A percentile compares a stretch with the other conserved stretches of the same genome.
Evolutionary conservation across 2,888 invertebrate genomes (phyloP).

Genomic region (Cyrtodaria siliqua): DNA sequence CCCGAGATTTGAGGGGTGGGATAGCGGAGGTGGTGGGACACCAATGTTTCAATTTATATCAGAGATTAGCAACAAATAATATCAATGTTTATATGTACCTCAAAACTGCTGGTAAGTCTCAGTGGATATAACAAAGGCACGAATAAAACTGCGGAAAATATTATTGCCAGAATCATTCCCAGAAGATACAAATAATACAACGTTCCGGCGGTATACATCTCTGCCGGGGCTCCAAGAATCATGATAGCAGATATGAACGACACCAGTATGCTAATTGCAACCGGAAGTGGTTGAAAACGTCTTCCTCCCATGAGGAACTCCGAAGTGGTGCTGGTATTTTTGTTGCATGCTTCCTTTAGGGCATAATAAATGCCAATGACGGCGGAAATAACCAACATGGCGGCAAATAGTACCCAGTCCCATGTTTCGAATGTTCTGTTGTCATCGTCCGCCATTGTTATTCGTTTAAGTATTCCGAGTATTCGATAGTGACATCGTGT

Average conservation of each 20-base stretch:
- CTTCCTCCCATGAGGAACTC: slow-evolving; percentile 79
- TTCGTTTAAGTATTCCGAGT: no score
- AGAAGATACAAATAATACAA: slow-evolving; percentile 67
- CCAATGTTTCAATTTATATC: no score
- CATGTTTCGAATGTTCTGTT: slow-evolving; percentile 58
- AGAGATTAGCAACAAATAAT: no score
- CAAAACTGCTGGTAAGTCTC: slow-evolving; percentile 70
- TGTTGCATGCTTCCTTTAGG: slow-evolving; percentile 40
- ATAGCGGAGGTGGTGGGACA: no score
- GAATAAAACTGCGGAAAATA: slow-evolving; percentile 64
- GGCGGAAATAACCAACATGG: slow-evolving; percentile 72
- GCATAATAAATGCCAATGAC: slow-evolving; percentile 77
- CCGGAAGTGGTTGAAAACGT: slow-evolving; percentile 75
- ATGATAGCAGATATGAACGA: slow-evolving; percentile 83
- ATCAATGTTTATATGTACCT: no score
- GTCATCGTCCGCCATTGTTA: slow-evolving; percentile 21
- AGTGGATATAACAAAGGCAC: slow-evolving; percentile 72
- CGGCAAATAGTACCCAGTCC: slow-evolving; percentile 75
- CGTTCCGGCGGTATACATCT: slow-evolving; percentile 79
- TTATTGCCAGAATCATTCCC: slow-evolving; percentile 58
- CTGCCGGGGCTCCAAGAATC: slow-evolving; percentile 79
- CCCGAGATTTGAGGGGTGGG: no score
- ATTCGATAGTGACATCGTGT: no score
- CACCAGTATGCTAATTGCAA: slow-evolving; percentile 79
- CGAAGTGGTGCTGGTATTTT: slow-evolving; percentile 67